Conservation (phyloP, 2,113 vertebrate species). For the Leptocoma aspasia region DNA sequence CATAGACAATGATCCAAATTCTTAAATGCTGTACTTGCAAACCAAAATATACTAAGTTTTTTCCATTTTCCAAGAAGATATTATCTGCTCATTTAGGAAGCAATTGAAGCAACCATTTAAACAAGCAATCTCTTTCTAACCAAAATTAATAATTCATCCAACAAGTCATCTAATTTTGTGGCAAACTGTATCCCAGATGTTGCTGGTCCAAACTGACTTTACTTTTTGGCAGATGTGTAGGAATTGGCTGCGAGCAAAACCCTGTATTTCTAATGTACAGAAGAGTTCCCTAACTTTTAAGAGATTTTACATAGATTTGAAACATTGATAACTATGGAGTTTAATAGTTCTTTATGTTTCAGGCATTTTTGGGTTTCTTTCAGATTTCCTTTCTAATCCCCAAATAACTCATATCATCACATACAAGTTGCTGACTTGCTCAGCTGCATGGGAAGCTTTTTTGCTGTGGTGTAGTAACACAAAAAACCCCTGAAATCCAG, state of each 20-base stretch:
- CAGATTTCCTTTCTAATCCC: background rate
- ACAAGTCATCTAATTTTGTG: conserved; percentile 14
- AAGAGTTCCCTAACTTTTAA: background rate
- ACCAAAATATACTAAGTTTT: background rate
- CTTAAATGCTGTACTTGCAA: background rate
- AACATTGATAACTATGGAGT: background rate
- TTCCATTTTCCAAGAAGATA: background rate
- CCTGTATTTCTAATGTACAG: background rate
- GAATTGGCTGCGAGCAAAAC: background rate
- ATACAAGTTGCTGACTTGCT: background rate
- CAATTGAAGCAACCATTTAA: background rate
- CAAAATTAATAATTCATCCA: background rate
- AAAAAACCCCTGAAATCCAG: background rate
- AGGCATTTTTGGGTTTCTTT: background rate
- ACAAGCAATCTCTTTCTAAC: background rate
- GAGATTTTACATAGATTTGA: background rate
- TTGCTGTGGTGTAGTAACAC: background rate
- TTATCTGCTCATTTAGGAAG: background rate
- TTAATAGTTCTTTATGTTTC: background rate
- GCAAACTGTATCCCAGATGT: background rate
- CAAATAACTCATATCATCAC: background rate
- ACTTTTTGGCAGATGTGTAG: background rate
- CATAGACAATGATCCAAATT: background rate
- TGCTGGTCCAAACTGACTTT: background rate
- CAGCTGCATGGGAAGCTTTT: background rate